These are phyloP conservation scores for Phrynosoma blainvillii DNA, from an alignment of 2,113 vertebrate genomes.

Conservation along the genomic window DNA sequence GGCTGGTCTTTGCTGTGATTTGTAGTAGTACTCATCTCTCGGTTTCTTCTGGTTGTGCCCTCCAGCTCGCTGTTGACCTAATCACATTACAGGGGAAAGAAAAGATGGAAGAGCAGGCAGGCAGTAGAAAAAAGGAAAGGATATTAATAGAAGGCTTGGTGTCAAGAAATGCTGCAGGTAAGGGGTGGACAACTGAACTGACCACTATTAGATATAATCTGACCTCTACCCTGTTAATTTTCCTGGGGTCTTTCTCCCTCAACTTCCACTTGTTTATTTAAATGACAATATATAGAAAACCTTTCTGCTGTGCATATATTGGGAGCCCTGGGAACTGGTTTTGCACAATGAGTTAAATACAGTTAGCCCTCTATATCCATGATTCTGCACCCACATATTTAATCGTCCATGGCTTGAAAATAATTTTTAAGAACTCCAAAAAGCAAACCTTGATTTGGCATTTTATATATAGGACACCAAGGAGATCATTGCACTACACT, in stretches of 20 bases:
- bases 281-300: neutral
- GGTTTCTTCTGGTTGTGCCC: slow-evolving; percentile 51
- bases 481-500: no score
- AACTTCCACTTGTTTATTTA: neutral
- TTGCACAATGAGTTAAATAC: neutral
- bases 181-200: neutral
- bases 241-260: neutral
- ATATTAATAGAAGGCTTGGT: neutral
- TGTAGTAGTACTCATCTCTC: slow-evolving; percentile 62
- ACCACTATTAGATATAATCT: neutral
- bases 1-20: slow-evolving; percentile 58
- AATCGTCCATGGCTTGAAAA: neutral
- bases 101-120: slow-evolving; percentile 8
- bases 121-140: slow-evolving; percentile 5
- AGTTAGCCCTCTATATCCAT: neutral
- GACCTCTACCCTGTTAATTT: neutral
- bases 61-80: slow-evolving; percentile 34
- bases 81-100: neutral
- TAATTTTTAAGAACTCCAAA: no score
- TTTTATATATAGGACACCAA: no score
- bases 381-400: no score
- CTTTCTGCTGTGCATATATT: neutral
- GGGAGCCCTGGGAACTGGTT: neutral
- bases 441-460: no score
- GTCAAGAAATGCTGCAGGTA: accelerated